Evolutionary conservation across 1,140 invertebrate genomes (phyloP), one percentile per base, ranked within the genome.

Genomic region (Cydia strobilella): DNA sequence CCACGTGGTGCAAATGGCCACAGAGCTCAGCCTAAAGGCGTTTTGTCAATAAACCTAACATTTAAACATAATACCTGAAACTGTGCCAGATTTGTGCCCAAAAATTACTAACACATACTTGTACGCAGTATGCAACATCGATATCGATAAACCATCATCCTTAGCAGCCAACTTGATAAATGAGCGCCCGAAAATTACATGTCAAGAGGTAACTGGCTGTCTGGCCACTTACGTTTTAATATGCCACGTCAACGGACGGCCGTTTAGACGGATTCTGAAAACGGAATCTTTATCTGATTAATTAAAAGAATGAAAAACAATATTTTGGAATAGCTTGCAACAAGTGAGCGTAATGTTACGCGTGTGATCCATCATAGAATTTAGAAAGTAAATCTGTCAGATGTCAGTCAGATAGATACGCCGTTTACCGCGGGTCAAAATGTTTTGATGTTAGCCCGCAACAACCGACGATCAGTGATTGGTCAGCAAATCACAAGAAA

Each of bases 171-270:
- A 74, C 73, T 85, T 91, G 90, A 90, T 90, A 88, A 91, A 91
- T 90, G 88, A 82, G 81, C 77, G 82, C 77, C 84, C 86, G 83
- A 89, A 91, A 90, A 90, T 91, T 90, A 88, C 88, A 90, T 86
- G 90, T 91, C 88, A 89, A 85, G 76, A 86, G 81, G 82, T 87
- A 90, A 90, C 86, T 75, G 85, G 79, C 84, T 86, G 89, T 90
- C 89, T 79, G 78, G 78, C 76, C 77, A 82, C 76, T 86, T 89
- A 90, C 84, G 81, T 90, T 86, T 90, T 90, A 88, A 90, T 91
- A 88, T 72, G 74, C 72, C 72, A 82, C 83, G 84, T 86, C 86
- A 86, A 79, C 84, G 79, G 78, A 66, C 75, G 78, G 81, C 81
- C 79, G 77, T 83, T 89, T 88, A 87, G 75, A 13, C 20, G 42